phyloP scores from a whole-genome alignment of 2,888 invertebrate genomes.

The Cephus sareptanus region DNA sequence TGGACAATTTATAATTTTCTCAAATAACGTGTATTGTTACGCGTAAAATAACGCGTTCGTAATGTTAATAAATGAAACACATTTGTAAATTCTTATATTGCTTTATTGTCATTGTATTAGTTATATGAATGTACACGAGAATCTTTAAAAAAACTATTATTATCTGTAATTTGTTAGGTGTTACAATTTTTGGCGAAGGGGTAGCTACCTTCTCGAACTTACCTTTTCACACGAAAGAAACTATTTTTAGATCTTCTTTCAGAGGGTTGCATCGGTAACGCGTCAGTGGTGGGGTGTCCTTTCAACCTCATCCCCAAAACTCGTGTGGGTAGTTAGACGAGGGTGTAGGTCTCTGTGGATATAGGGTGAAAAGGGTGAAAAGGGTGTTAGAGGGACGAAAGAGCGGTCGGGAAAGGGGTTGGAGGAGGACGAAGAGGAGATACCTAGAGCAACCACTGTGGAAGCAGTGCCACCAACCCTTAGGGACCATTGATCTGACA shows the following conservation, averaged over 20 bases:
- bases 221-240: not conserved
- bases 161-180: not conserved
- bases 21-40: not conserved
- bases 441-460: not conserved
- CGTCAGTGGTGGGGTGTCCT: not conserved
- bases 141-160: not conserved
- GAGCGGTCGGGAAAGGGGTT: not conserved
- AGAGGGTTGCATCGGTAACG: not conserved
- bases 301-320: not conserved
- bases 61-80: not conserved
- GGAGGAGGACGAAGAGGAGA: not conserved
- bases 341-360: not conserved
- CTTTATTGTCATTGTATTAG: not conserved
- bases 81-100: not conserved
- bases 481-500: conserved; percentile 58
- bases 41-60: not conserved
- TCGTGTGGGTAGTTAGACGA: not conserved
- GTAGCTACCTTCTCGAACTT: not conserved
- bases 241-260: not conserved
- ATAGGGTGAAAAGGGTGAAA: not conserved
- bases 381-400: not conserved
- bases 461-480: conserved; percentile 41
- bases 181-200: not conserved
- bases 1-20: not conserved
- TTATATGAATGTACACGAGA: not conserved